phyloP scores from a whole-genome alignment of 2,797 vertebrate species.

The Eidolon dupreanum region DNA sequence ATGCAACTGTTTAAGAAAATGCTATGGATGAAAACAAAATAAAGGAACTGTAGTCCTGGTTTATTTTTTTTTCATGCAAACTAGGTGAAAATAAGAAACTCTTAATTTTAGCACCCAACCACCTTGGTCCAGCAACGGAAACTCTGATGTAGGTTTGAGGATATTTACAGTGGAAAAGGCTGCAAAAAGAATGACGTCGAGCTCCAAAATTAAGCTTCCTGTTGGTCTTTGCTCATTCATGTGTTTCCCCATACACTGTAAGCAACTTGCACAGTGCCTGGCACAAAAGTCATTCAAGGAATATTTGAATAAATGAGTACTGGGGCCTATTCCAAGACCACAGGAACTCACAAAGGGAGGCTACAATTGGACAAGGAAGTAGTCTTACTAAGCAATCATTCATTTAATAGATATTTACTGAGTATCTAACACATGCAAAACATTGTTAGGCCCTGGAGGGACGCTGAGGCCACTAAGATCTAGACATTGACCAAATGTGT shows the following conservation, averaged over 20 bases:
- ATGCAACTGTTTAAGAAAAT: neutral
- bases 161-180: neutral
- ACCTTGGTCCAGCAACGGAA: neutral
- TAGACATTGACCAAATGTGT: neutral
- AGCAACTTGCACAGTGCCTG: neutral
- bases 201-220: neutral
- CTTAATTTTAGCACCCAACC: slow-evolving; percentile 40
- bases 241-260: neutral
- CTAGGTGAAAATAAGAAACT: neutral
- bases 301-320: slow-evolving; percentile 15
- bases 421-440: neutral
- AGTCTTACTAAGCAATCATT: neutral
- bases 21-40: neutral
- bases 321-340: neutral
- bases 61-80: slow-evolving; percentile 7
- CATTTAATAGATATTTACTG: neutral
- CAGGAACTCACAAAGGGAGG: neutral
- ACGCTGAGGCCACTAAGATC: neutral
- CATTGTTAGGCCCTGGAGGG: too few species aligned
- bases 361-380: neutral
- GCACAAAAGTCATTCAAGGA: neutral
- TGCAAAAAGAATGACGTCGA: neutral
- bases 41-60: neutral
- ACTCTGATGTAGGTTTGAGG: neutral
- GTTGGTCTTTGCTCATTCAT: neutral